Evolutionary conservation across 2,888 invertebrate genomes (phyloP).

Genomic region (Cetonia aurata): DNA sequence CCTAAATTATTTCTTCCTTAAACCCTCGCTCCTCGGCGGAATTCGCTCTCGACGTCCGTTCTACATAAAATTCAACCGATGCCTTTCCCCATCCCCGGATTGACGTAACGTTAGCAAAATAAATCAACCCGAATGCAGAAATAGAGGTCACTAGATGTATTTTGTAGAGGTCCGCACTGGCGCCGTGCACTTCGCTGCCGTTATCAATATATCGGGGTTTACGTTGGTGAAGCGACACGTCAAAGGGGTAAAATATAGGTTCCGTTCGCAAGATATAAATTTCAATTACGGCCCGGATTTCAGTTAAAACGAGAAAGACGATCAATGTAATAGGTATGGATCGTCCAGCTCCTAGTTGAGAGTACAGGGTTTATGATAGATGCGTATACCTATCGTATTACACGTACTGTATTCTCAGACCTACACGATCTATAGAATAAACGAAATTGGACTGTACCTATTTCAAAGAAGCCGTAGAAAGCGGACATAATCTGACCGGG

Average conservation of each 20-base stretch:
- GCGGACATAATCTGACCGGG: too few species aligned
- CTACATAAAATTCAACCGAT: slow-evolving; percentile 29
- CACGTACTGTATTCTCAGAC: too few species aligned
- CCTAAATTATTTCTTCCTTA: slow-evolving; percentile 4
- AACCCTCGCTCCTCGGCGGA: slow-evolving; percentile 16
- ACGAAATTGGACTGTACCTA: too few species aligned
- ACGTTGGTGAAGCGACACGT: slow-evolving; percentile 30
- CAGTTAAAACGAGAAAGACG: slow-evolving; percentile 29
- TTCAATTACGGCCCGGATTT: slow-evolving; percentile 32
- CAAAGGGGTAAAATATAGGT: slow-evolving; percentile 40
- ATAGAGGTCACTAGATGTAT: slow-evolving; percentile 18
- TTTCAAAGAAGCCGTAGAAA: too few species aligned
- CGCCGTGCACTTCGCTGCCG: slow-evolving; percentile 22
- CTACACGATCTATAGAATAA: too few species aligned
- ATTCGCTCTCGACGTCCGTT: slow-evolving; percentile 23
- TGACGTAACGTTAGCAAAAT: slow-evolving; percentile 20
- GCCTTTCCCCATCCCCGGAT: slow-evolving; percentile 7
- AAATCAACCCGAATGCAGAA: slow-evolving; percentile 29
- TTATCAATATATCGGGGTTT: slow-evolving; percentile 39
- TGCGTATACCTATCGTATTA: too few species aligned
- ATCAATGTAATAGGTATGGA: slow-evolving; percentile 3
- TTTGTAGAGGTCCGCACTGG: slow-evolving; percentile 25
- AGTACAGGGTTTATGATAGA: background rate
- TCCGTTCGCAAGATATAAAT: slow-evolving; percentile 37
- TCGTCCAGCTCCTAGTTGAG: background rate